Evolutionary conservation across 2,113 vertebrate species (phyloP), one percentile per base, ranked within the genome.

Genomic region (Odocoileus hemionus): DNA sequence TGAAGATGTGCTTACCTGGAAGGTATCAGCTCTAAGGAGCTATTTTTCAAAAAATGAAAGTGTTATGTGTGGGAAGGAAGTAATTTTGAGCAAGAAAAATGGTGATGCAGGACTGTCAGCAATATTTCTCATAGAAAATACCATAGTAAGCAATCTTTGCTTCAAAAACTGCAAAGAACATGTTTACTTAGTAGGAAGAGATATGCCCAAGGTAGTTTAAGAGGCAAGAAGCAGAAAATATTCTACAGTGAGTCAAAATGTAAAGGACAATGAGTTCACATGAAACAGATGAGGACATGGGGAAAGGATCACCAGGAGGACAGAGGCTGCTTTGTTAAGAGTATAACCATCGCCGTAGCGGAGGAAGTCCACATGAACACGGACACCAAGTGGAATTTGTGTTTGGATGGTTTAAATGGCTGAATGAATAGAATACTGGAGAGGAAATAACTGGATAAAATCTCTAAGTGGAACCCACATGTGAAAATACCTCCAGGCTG

Each of bases 171-270:
- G 12, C 39, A 61, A 39, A 58, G 13, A n/a, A 39, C 2, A 3
- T 57, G 9, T 54, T 89, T 55, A 78, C 10, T 36, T 92, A 28
- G 43, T 9, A 50, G 13, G n/a, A 13, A 87, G 23, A 47, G 58
- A 14, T 45, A 36, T 52, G 55, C 11, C n/a, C 6, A 67, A 60
- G 8, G 52, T 45, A 60, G 26, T 52, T 52, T 74, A 70, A 91
- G 58, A 52, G 54, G 4, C 52, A 91, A 70, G 43, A 94, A 60
- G 50, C 76, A 67, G 55, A 96, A 90, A 16, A 50, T 89, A 90
- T 52, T 58, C 50, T 80, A 64, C 25, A 86, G 28, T 54, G 26
- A 86, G 43, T 26, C 33, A 6, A 82, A 60, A 70, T 15, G 8
- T n/a, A 36, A 82, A 80, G 12, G n/a, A 36, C 26, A 23, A 60